Evolutionary conservation across 1,140 invertebrate species (phyloP), one percentile per base, ranked within the genome.

Genomic region (Doryteuthis pealeii): DNA sequence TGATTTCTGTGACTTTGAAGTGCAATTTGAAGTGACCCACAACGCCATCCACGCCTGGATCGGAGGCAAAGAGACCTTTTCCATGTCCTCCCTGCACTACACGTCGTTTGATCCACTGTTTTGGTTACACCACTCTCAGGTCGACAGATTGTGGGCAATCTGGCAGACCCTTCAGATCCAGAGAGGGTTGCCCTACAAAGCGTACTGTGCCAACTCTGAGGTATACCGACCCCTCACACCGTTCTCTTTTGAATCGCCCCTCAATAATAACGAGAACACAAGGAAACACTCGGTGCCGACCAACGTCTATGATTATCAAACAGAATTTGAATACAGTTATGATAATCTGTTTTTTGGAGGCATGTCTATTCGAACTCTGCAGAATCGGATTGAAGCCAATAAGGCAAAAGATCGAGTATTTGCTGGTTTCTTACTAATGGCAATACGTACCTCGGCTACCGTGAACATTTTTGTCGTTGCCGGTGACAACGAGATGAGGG

Each of bases 1-100:
- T n/a, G 72, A 80, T 75, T 78, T 76, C 71, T 78, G 78, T 68
- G 76, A 80, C 58, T 80, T 80, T 71, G 78, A 80, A 67, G 58
- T 80, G 28, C 77, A 78, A 74, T 78, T 78, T 70, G 77, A 78
- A 65, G 43, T 78, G 1, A 66, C 65, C 10, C 77, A 78, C 71
- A 78, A 78, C 62, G 15, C 66, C 8, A 74, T 76, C 14, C 77
- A 78, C 30, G 75, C 69, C 22, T 68, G 73, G 54, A 67, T 78
- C 10, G 77, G 77, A 3, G 77, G 77, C n/a, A 58, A 68, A n/a
- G 54, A 70, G 28, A 43, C 67, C 6, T 76, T 74, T 40, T 69
- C 75, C 10, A 49, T 78, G 73, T 68, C 77, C n/a, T 65, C 77
- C 1, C 67, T 78, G n/a, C 68, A 73, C 26, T 78, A 76, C 70